Evolutionary conservation across 2,888 invertebrate genomes (phyloP), one percentile per base, ranked within the genome.

Genomic region (Alloscopus bannaensis): DNA sequence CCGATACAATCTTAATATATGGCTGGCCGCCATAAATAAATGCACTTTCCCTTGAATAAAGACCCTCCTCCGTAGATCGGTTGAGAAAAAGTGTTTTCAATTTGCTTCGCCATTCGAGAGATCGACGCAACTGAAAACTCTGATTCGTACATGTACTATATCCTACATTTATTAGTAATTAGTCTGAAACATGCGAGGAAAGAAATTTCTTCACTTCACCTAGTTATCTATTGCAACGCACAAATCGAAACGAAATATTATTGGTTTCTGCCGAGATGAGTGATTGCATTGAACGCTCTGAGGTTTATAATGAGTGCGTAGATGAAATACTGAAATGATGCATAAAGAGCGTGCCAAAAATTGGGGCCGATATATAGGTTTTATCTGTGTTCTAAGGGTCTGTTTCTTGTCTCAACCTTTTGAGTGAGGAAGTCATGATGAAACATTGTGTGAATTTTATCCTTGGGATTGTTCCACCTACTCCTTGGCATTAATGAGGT

Each of bases 31-130:
- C 55, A 55, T 8, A 59, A n/a, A 18, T 18, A 59, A 20, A 31
- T 59, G 18, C 59, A 59, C 59, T 59, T 59, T 59, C 59, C 59
- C 59, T 59, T 59, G 59, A 31, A 59, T 31, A 59, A 3, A 36
- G 59, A 6, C 13, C 36, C 8, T 36, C 36, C 36, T 8, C 6
- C 6, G 36, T 6, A 13, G 13, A 36, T 13, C n/a, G n/a, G n/a
- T n/a, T n/a, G n/a, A n/a, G n/a, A n/a, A n/a, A n/a, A n/a, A n/a
- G n/a, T n/a, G n/a, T n/a, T n/a, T n/a, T n/a, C n/a, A n/a, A n/a
- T n/a, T n/a, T n/a, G n/a, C n/a, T n/a, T n/a, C n/a, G n/a, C n/a
- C n/a, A n/a, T n/a, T n/a, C n/a, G n/a, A 13, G 8, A 36, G 13
- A 36, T 36, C 36, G 6, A 8, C 36, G 36, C 6, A 36, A 36